Base-by-base conservation (phyloP, 2,888 invertebrate species). In the Coelopa pilipes region DNA sequence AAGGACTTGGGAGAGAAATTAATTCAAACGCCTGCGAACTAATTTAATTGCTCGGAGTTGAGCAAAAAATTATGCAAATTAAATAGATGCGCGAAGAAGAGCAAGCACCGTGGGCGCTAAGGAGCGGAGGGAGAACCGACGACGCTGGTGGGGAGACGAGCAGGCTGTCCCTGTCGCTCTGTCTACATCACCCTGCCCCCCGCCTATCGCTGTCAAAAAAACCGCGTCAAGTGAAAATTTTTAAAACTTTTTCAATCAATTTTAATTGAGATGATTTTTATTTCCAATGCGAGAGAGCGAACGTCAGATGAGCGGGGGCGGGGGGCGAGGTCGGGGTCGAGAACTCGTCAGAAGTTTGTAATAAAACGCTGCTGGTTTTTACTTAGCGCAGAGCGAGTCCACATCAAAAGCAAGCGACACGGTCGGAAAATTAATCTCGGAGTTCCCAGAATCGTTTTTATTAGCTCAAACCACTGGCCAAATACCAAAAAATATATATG, bases 221-320 rank as follows among this genome's bases (percentile, higher is more conserved):
- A 57, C 57, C 67, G 34, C 53, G 17, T 21, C 67, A 34, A 45
- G 24, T 66, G 66, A 46, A 47, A 15, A 17, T 50, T 66, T 69
- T 69, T 17, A 17, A 69, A 69, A 69, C 68, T 69, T 69, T 69
- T 69, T 69, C 68, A 69, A 55, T 69, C 57, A 69, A 69, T 69
- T 69, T 69, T 57, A 69, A 69, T 69, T 69, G 68, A 55, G 57
- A 15, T 69, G 46, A 69, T 69, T 69, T 69, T 69, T 69, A 53
- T 53, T 53, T 53, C 53, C 13, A 53, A 53, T 53, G 53, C 53
- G 10, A 15, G 34, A 34, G 34, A 34, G 34, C 34, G 34, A 34
- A 34, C 34, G 34, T 4, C 7, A 34, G 34, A 34, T 34, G 34
- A 7, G 53, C 2, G 53, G 15, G 10, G 53, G 4, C 53, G 4